Evolutionary conservation across 2,797 vertebrate species (phyloP).

Genomic region (Smutsia temminckii): DNA sequence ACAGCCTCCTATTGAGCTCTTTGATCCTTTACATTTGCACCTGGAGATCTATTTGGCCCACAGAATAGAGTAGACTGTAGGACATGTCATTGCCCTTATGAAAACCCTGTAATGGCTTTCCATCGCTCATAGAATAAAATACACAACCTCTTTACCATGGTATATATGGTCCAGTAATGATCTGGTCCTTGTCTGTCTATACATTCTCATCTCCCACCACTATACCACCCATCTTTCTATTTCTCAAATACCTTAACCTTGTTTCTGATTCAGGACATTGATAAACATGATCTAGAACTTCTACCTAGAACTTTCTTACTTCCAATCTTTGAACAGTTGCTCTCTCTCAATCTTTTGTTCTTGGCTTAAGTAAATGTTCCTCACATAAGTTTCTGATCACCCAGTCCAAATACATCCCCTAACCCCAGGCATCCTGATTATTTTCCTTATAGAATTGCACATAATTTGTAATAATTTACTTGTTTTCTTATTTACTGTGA

Average conservation of each 20-base stretch:
- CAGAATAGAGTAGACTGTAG: not conserved
- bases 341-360: not conserved
- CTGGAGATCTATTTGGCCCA: not conserved
- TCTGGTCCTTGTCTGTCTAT: not conserved
- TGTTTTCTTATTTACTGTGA: not conserved
- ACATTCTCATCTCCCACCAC: not conserved
- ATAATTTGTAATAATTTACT: not conserved
- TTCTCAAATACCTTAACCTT: not conserved
- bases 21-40: not conserved
- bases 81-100: not conserved
- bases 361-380: not conserved
- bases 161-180: not conserved
- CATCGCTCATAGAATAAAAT: not conserved
- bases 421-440: not conserved
- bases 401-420: not conserved
- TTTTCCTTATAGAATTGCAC: not conserved
- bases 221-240: not conserved
- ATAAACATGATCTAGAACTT: not conserved
- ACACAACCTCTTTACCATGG: not conserved
- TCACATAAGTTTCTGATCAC: not conserved
- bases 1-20: not conserved
- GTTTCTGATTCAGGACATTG: conserved; percentile 10
- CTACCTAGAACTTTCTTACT: not conserved
- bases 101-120: not conserved
- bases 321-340: not conserved